phyloP scores from a whole-genome alignment of 2,888 invertebrate genomes.

The Ischnura elegans region DNA sequence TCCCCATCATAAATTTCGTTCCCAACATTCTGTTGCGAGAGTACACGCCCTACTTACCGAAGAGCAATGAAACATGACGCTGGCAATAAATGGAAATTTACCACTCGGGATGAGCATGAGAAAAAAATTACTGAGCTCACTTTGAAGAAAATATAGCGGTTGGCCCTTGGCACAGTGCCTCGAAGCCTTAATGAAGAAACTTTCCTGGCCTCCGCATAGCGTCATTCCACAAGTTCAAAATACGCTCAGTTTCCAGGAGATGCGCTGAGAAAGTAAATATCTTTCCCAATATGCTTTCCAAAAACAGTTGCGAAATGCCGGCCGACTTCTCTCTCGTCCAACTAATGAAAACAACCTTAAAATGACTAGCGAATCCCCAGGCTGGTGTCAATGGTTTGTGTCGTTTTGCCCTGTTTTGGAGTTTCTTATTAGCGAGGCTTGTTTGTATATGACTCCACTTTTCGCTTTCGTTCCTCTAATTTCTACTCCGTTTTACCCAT shows the following conservation, averaged over 20 bases:
- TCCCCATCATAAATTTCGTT: neutral
- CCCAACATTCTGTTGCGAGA: neutral
- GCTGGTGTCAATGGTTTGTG: neutral
- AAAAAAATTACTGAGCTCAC: neutral
- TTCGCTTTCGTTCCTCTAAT: too few relatives aligned
- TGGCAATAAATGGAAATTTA: neutral
- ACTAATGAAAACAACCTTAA: slow-evolving; percentile 30
- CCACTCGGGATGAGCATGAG: neutral
- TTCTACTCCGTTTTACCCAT: too few relatives aligned
- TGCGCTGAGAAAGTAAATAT: neutral
- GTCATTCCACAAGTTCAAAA: neutral
- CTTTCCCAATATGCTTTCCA: slow-evolving; percentile 20
- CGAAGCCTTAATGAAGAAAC: slow-evolving; percentile 21
- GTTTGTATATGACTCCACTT: too few relatives aligned
- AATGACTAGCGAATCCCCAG: neutral
- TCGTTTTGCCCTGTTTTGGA: too few relatives aligned
- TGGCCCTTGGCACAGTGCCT: neutral
- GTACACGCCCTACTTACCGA: neutral
- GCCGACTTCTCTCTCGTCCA: neutral
- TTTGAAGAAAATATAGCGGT: neutral
- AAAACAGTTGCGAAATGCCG: slow-evolving; percentile 10
- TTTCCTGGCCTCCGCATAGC: neutral
- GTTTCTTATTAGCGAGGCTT: too few relatives aligned
- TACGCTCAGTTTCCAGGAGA: slow-evolving; percentile 8
- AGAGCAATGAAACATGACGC: neutral